These are phyloP conservation scores for human (Homo sapiens) DNA, from an alignment of 2,113 vertebrate species.

Conservation along the genomic window GRCh38 chr4:54059501-54060000, in stretches of 20 bases:
- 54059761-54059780: not conserved
- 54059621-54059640: not conserved
- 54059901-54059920: not conserved
- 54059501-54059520: too few relatives aligned
- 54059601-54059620: not conserved
- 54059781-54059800: slow-evolving; percentile 25
- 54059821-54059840: not conserved
- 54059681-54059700: not conserved
- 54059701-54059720: not conserved
- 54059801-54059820: not conserved
- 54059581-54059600: not conserved
- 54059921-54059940: slow-evolving; percentile 11
- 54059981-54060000: not conserved
- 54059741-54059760: not conserved
- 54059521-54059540: too few relatives aligned
- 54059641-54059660: not conserved
- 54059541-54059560: too few relatives aligned
- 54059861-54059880: slow-evolving; percentile 2
- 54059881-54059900: not conserved
- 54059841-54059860: slow-evolving; percentile 21
- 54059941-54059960: slow-evolving; percentile 1
- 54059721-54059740: not conserved
- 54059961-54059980: not conserved
- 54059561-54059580: too few relatives aligned
- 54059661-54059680: not conserved